Percentiles rank a stretch among this genome's conserved stretches.
Evolutionary conservation across 1,140 invertebrate species (phyloP).

Genomic region (Phenacoccus solenopsis): DNA sequence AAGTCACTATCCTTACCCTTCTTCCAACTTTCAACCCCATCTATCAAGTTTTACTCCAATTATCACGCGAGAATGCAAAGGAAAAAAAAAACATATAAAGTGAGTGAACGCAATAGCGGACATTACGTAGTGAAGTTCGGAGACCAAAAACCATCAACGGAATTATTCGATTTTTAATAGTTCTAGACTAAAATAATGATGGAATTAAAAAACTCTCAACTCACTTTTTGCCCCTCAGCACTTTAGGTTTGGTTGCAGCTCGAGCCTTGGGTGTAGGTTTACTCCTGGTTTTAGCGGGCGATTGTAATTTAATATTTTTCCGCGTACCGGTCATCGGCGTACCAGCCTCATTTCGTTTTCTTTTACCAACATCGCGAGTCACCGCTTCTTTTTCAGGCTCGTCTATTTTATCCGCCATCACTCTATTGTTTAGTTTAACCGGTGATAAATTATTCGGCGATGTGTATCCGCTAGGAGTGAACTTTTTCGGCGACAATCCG

Average conservation of each 20-base stretch:
- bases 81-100: no score
- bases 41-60: no score
- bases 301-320: background rate
- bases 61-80: no score
- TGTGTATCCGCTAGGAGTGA: background rate
- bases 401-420: background rate
- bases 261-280: background rate
- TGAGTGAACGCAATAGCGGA: no score
- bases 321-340: background rate
- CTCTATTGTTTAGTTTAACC: background rate
- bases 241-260: background rate
- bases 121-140: no score
- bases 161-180: no score
- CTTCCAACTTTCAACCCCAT: no score
- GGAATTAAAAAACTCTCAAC: background rate
- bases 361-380: no score
- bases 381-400: background rate
- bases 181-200: no score
- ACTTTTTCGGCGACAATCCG: no score
- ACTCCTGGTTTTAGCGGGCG: background rate
- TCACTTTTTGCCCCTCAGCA: slow-evolving; percentile 3
- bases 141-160: no score
- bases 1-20: no score
- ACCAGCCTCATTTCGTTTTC: background rate
- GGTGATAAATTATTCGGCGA: background rate